Evolutionary conservation across 2,797 vertebrate species (phyloP).

Genomic region (Stomatorhinus walkeri): DNA sequence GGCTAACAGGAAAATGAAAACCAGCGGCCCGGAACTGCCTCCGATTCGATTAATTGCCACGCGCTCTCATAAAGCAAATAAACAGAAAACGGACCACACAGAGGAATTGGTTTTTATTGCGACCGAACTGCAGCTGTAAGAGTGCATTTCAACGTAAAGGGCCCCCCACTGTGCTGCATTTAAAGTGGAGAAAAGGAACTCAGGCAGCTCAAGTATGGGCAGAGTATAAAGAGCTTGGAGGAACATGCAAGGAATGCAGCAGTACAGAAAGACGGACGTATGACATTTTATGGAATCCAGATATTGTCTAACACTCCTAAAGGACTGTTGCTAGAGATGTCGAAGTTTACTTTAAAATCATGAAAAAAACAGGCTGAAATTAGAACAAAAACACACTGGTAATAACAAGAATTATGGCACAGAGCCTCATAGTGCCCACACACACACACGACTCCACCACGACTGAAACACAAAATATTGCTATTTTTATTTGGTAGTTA

Average conservation of each 20-base stretch:
- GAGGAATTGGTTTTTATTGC: conserved; percentile 31
- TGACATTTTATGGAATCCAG: neutral
- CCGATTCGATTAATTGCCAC: conserved; percentile 40
- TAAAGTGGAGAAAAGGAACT: neutral
- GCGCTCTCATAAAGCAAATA: conserved; percentile 48
- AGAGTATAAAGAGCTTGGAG: neutral
- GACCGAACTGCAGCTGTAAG: neutral
- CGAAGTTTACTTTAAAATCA: neutral
- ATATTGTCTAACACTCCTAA: neutral
- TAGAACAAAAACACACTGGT: neutral
- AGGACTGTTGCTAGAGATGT: neutral
- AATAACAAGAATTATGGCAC: neutral
- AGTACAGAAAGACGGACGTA: neutral
- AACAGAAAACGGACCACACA: conserved; percentile 26
- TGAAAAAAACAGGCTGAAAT: neutral
- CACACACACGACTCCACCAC: neutral
- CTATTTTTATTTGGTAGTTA: neutral
- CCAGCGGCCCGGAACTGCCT: conserved; percentile 42
- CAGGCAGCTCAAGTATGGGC: neutral
- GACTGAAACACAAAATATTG: neutral
- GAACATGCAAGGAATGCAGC: neutral
- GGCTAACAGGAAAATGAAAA: conserved; percentile 45
- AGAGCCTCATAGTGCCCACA: conserved; percentile 5
- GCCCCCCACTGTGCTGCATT: neutral
- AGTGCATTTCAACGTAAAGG: neutral